These are phyloP conservation scores for Aphidius ervi DNA, from an alignment of 1,140 invertebrate species.

Conservation along the genomic window DNA sequence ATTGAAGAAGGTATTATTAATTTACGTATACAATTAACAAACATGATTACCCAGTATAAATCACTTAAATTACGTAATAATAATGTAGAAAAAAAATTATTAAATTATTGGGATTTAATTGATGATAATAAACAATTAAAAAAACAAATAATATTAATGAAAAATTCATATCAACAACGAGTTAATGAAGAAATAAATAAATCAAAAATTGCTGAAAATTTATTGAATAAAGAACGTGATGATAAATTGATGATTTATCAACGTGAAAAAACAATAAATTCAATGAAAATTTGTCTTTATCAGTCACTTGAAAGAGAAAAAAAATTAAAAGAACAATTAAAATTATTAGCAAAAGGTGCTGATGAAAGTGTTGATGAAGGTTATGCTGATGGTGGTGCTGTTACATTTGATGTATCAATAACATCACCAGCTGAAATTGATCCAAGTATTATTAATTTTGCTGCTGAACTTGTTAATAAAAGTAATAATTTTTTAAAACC, in stretches of 20 bases:
- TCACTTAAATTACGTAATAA: constrained; percentile 37
- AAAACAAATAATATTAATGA: constrained; percentile 27
- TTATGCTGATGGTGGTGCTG: constrained; percentile 34
- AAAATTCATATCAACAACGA: constrained; percentile 32
- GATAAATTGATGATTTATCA: constrained; percentile 25
- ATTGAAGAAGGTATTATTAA: constrained; percentile 39
- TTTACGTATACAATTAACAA: constrained; percentile 35
- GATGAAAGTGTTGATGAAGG: constrained; percentile 44
- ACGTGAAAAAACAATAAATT: constrained; percentile 30
- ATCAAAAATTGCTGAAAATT: constrained; percentile 27
- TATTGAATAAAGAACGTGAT: constrained; percentile 23
- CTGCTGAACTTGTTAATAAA: constrained; percentile 32
- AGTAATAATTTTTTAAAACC: constrained; percentile 40
- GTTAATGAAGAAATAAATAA: constrained; percentile 33
- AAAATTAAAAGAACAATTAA: constrained; percentile 33
- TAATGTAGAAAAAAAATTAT: constrained; percentile 37
- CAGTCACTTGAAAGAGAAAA: constrained; percentile 33
- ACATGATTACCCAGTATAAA: constrained; percentile 43
- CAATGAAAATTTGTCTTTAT: constrained; percentile 29
- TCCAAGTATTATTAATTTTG: constrained; percentile 37
- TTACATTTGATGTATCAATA: constrained; percentile 25
- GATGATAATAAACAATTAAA: no score
- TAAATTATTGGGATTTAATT: not conserved
- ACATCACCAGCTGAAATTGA: constrained; percentile 37
- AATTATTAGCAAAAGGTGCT: constrained; percentile 26